Evolutionary conservation across 2,113 vertebrate species (phyloP), one percentile per base, ranked within the genome.

Genomic region (Cheilinus undulatus): DNA sequence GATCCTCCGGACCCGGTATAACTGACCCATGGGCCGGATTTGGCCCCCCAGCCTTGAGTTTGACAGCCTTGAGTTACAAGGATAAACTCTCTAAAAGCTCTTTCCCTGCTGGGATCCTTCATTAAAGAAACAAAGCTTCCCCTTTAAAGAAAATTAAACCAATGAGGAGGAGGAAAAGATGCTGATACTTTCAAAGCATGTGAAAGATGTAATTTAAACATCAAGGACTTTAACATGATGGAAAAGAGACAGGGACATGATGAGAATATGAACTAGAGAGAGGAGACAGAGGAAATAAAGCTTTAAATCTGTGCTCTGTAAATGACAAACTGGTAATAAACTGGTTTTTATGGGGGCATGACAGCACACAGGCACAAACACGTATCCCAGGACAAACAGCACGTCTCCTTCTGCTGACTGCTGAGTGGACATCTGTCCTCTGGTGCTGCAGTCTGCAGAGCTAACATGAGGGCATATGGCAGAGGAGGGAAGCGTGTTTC

Each of bases 351-450:
- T 40, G 23, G 28, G 19, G n/a, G 24, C 42, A 63, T 26, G 49
- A 30, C 50, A 5, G 22, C 7, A 65, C 17, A 62, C 14, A 51
- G 9, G 38, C 23, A 54, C 22, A 54, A 19, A 62, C 8, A 76
- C 1, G 38, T 27, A 72, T 46, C 24, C 12, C 43, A 58, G 32
- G 46, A 56, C 23, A 69, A 60, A 63, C 76, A 85, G 80, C 62
- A 60, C 20, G 82, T 10, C 5, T 17, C 26, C 54, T 78, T 40
- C 64, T 78, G 80, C 36, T 69, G 45, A 78, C 84, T 70, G 73
- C 81, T 82, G 85, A 78, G 85, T 79, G 59, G 78, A 82, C 81
- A 87, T 69, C 85, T 87, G 85, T 84, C 58, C 82, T 48, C 76
- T 75, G 74, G 81, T 78, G 23, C 50, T 64, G 57, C 50, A 66